These are phyloP conservation scores for Eupithecia dodoneata DNA, from an alignment of 2,888 invertebrate genomes.

Conservation along the genomic window DNA sequence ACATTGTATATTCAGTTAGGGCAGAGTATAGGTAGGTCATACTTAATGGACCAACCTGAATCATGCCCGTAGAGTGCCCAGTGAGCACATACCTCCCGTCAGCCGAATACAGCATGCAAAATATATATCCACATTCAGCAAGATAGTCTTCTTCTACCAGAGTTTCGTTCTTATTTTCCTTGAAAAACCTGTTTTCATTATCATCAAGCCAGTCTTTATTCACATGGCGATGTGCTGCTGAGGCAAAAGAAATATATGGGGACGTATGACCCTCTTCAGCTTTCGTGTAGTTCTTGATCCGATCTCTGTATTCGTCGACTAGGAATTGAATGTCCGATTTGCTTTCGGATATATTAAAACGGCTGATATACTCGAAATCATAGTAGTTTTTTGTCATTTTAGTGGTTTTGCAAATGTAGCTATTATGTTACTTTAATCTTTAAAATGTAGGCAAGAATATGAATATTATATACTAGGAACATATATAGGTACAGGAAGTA, in stretches of 20 bases:
- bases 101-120: constrained; percentile 68
- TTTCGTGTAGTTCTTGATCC: constrained; percentile 56
- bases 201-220: constrained; percentile 63
- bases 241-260: constrained; percentile 64
- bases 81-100: constrained; percentile 73
- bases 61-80: constrained; percentile 80
- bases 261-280: constrained; percentile 50
- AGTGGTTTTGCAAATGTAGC: not conserved
- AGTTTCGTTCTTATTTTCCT: constrained; percentile 61
- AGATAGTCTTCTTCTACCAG: constrained; percentile 57
- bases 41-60: constrained; percentile 69
- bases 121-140: constrained; percentile 64
- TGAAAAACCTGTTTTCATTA: constrained; percentile 64
- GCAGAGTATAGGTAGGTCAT: not conserved
- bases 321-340: constrained; percentile 65
- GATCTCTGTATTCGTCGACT: constrained; percentile 61
- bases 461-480: no score
- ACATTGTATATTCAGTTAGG: not conserved
- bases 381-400: not conserved
- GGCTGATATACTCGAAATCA: constrained; percentile 52
- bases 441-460: no score
- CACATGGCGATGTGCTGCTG: constrained; percentile 48
- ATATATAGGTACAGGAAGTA: no score
- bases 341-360: constrained; percentile 58
- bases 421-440: not conserved